Percentiles rank a stretch among this genome's conserved stretches.
These are phyloP conservation scores for Monochamus alternatus DNA, from an alignment of 2,888 invertebrate species.

Conservation along the genomic window DNA sequence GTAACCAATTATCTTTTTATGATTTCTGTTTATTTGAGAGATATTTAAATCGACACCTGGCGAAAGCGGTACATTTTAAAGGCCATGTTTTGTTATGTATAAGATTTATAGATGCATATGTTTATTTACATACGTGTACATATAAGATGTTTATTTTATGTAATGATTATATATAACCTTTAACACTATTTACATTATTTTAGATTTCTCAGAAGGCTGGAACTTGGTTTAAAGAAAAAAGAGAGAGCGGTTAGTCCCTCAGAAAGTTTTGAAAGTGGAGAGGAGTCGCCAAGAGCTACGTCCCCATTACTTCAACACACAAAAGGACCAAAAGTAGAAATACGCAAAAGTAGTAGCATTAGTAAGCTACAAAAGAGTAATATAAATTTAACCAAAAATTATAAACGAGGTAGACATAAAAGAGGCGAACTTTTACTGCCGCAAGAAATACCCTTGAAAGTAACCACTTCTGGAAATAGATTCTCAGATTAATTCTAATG, in stretches of 20 bases:
- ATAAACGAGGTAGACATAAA: slow-evolving; percentile 60
- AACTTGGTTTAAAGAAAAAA: slow-evolving; percentile 80
- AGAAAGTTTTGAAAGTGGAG: slow-evolving; percentile 72
- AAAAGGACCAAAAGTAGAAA: slow-evolving; percentile 64
- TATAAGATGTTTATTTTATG: no score
- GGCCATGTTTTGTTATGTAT: no score
- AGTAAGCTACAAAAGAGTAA: slow-evolving; percentile 63
- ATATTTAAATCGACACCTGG: no score
- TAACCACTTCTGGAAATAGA: slow-evolving; percentile 65
- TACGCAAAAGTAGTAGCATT: slow-evolving; percentile 69
- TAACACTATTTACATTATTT: slow-evolving; percentile 21
- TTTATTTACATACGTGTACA: no score
- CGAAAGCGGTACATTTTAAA: no score
- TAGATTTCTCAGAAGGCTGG: slow-evolving; percentile 82
- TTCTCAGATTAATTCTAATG: slow-evolving; percentile 62
- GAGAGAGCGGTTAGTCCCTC: slow-evolving; percentile 74
- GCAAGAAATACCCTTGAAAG: slow-evolving; percentile 62
- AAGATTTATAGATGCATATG: no score
- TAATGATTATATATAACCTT: no score
- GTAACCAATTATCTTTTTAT: no score
- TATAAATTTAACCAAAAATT: slow-evolving; percentile 52
- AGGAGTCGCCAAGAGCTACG: slow-evolving; percentile 78
- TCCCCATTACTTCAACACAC: slow-evolving; percentile 75
- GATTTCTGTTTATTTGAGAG: no score
- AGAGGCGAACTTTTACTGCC: slow-evolving; percentile 63